Base-by-base conservation (phyloP, 2,113 vertebrate species). In the Greenwoodochromis staneri region DNA sequence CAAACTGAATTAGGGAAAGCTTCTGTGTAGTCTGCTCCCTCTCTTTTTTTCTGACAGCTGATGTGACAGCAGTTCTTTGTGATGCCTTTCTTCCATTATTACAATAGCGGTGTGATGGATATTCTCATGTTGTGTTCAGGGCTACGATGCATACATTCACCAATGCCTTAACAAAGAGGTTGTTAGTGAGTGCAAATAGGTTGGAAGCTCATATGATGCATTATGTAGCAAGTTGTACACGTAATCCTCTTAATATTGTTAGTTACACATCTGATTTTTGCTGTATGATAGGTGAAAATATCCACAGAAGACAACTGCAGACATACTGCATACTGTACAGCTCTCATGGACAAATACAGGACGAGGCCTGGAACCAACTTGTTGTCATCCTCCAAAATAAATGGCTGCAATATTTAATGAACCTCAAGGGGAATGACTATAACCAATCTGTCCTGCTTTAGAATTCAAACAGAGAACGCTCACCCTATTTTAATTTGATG, bases 1-100 rank as follows among this genome's bases (percentile, higher is more conserved):
- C 83, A 84, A 83, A 93, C 89, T 92, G 89, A 94, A 93, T 94
- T 92, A 93, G 80, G 71, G 80, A 90, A 92, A 88, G 87, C 83
- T 81, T 89, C 86, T 88, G 83, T 89, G 66, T 66, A 55, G 88
- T 88, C 34, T 85, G 88, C 47, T 38, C 71, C 31, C 19, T 88
- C 42, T 49, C 17, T 69, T 47, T 76, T 88, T 61, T 51, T 49
- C 40, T 19, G 55, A 71, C 84, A 85, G 80, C 82, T 73, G 85
- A 88, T 82, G 78, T 84, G 89, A 85, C 82, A 66, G 85, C 61
- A 80, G 81, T 24, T 83, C 84, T 89, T 88, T 82, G 29, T 53
- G 3, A 34, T 8, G 7, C 80, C 40, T 49, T 49, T 73, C 40
- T 86, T 55, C 53, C 42, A 42, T 80, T 87, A 88, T 21, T 82